Conservation (phyloP, 1,140 invertebrate genomes). For the Physella acuta region DNA sequence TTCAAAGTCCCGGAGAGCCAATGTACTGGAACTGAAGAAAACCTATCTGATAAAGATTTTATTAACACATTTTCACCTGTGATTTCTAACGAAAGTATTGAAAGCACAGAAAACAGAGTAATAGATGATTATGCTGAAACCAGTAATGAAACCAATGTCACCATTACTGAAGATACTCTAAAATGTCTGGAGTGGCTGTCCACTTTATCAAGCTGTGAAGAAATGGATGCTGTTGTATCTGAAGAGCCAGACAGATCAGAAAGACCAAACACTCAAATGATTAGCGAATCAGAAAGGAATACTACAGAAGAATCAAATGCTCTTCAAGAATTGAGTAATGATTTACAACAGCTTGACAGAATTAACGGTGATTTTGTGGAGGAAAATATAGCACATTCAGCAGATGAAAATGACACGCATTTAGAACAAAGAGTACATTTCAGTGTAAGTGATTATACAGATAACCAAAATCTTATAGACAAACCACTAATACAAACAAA, state of each 20-base stretch:
- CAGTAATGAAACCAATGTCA: not conserved
- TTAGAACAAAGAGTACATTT: not conserved
- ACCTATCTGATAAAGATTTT: too few species aligned
- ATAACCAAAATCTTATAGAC: not conserved
- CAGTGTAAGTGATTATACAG: not conserved
- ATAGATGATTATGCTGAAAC: not conserved
- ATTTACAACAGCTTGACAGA: too few species aligned
- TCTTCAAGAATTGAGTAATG: not conserved
- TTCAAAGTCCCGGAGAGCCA: slow-evolving; percentile 1
- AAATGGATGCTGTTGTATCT: not conserved
- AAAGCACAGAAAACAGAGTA: not conserved
- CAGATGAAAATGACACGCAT: not conserved
- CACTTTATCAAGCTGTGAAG: not conserved
- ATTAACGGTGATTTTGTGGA: not conserved
- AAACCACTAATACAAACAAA: not conserved
- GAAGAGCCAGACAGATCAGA: not conserved
- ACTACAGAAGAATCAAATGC: not conserved
- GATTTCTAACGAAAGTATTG: too few species aligned
- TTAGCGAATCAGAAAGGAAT: not conserved
- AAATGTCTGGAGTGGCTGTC: slow-evolving; percentile 15
- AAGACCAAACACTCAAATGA: slow-evolving; percentile 1
- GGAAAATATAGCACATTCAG: too few species aligned
- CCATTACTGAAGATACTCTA: not conserved
- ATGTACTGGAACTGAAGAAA: not conserved
- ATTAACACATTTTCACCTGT: too few species aligned